phyloP scores from a whole-genome alignment of 2,113 vertebrate genomes.

The Sylvia atricapilla region DNA sequence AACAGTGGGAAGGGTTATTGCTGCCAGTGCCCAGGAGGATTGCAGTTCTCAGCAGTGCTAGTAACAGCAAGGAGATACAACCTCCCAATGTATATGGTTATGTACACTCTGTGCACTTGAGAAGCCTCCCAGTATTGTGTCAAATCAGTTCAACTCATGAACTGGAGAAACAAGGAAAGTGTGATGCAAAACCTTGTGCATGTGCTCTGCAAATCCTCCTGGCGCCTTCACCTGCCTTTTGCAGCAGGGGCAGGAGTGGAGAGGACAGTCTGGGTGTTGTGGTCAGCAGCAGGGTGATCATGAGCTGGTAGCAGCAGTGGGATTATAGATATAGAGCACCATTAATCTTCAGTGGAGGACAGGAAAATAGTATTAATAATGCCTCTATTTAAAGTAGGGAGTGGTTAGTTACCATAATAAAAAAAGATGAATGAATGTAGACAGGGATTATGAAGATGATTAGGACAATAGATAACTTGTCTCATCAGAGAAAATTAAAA shows the following conservation, averaged over 20 bases:
- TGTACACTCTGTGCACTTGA: background rate
- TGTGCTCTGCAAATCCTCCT: background rate
- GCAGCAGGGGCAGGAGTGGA: background rate
- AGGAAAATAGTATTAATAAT: constrained; percentile 45
- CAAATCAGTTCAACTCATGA: background rate
- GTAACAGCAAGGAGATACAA: background rate
- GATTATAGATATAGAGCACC: background rate
- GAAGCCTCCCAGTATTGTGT: background rate
- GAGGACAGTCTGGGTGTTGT: background rate
- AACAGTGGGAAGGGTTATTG: background rate
- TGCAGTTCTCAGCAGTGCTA: background rate
- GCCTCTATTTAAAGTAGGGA: constrained; percentile 10
- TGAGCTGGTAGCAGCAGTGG: background rate
- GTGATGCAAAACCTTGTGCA: rapidly evolving
- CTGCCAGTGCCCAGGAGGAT: background rate
- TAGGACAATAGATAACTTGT: constrained; percentile 62
- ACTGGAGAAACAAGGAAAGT: background rate
- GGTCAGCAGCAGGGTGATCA: background rate
- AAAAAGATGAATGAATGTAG: constrained; percentile 54
- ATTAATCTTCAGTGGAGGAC: constrained; percentile 4
- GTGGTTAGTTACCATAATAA: constrained; percentile 44
- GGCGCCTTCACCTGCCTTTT: background rate
- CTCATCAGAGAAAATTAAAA: constrained; percentile 55
- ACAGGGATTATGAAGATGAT: constrained; percentile 60
- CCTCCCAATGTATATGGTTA: rapidly evolving